phyloP scores from a whole-genome alignment of 2,888 invertebrate species.

The Ctenicera cuprea region DNA sequence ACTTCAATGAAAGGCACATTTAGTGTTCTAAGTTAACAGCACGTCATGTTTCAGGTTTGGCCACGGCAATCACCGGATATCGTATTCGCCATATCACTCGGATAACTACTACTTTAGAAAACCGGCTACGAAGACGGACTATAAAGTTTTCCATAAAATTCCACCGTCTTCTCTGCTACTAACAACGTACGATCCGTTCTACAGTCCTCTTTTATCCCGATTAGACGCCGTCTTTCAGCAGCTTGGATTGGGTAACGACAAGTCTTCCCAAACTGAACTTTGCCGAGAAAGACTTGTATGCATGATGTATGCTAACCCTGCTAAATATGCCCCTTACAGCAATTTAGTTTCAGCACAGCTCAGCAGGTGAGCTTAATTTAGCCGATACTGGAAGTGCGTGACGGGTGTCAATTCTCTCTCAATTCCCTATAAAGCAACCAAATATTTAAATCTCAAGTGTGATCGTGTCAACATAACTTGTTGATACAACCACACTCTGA shows the following conservation, averaged over 20 bases:
- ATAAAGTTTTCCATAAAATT: constrained; percentile 91
- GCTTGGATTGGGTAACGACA: constrained; percentile 77
- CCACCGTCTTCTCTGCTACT: constrained; percentile 88
- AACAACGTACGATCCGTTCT: constrained; percentile 93
- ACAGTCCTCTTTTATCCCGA: constrained; percentile 89
- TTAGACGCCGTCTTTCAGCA: constrained; percentile 89
- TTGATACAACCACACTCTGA: background rate
- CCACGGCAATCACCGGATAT: constrained; percentile 70
- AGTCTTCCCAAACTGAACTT: constrained; percentile 77
- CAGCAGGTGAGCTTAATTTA: constrained; percentile 79
- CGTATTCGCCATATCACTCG: constrained; percentile 77
- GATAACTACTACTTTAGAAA: constrained; percentile 80
- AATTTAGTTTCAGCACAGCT: constrained; percentile 91
- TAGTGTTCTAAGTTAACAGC: background rate
- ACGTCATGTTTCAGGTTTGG: constrained; percentile 47
- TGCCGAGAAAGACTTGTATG: constrained; percentile 91
- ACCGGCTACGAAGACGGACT: constrained; percentile 76
- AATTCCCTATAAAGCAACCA: background rate
- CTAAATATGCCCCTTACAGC: constrained; percentile 92
- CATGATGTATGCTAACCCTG: constrained; percentile 91
- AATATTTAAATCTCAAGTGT: background rate
- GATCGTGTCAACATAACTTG: constrained; percentile 10
- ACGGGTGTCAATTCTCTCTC: constrained; percentile 15
- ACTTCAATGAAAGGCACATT: background rate
- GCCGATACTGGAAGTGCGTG: constrained; percentile 33